Base-by-base conservation (phyloP, 1,140 invertebrate genomes). In the Listronotus oregonensis region DNA sequence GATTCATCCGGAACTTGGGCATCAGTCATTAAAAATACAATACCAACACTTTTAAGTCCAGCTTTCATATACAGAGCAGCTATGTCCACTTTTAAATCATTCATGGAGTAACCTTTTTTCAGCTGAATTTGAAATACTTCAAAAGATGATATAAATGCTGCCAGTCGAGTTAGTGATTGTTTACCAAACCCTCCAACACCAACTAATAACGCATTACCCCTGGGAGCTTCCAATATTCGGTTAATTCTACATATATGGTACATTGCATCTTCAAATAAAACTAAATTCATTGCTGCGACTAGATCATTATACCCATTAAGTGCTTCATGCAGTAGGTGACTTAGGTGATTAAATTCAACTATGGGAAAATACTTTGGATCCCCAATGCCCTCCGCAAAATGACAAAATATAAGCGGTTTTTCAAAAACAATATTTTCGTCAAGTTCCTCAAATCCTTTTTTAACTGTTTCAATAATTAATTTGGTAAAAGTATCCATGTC, bases 261-360 rank as follows among this genome's bases (percentile, higher is more conserved):
- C 89, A 97, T 95, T 3, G 96, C 95, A 78, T 97, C 95, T 76
- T 97, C 93, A 77, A 98, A 98, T 3, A 98, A 83, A 7, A 98
- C 95, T 7, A 98, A 82, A 80, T 97, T 96, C 93, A 98, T 97
- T 0, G 89, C 90, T 5, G 92, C 89, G 32, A 97, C 86, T 67
- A 89, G 78, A 68, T 91, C 89, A 77, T 96, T 96, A 73, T 98
- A 98, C 51, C 86, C 88, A 11, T 85, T 81, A 37, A 97, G 80
- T 6, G 94, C 94, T 71, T 97, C 95, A 1, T 87, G 83, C 0
- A 97, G 79, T 43, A 95, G 81, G 72, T 87, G 87, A 69, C 85
- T 88, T 0, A 98, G 80, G n/a, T 86, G 84, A 0, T 79, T 67
- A 87, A 90, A 95, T 49, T 86, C 85, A 43, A 74, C 79, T 12